Conservation (phyloP, 2,888 invertebrate species). For the Diarsia mendica region DNA sequence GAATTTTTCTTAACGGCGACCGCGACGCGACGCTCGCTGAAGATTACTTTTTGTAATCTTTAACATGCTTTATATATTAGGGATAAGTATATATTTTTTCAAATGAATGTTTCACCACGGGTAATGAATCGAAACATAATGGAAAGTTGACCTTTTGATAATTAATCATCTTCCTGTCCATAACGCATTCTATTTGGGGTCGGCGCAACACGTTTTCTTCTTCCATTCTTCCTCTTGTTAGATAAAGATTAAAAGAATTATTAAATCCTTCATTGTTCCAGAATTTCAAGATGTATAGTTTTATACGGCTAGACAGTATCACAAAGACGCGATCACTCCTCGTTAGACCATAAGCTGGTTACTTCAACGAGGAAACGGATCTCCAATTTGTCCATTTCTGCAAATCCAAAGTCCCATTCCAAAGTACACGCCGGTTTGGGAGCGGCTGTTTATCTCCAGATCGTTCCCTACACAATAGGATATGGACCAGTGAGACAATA, state of each 20-base stretch:
- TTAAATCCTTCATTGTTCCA: constrained; percentile 6
- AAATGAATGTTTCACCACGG: constrained; percentile 10
- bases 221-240: background rate
- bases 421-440: constrained; percentile 35
- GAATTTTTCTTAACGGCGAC: constrained; percentile 11
- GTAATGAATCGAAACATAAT: constrained; percentile 10
- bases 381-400: constrained; percentile 39
- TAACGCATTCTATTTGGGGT: too few species aligned
- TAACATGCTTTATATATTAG: background rate
- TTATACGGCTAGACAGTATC: background rate
- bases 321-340: constrained; percentile 4
- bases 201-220: too few species aligned
- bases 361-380: constrained; percentile 11
- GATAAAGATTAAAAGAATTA: background rate
- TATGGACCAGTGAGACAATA: constrained; percentile 72
- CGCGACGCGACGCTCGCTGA: constrained; percentile 10
- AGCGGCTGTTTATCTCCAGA: constrained; percentile 54
- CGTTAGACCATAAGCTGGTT: constrained; percentile 2
- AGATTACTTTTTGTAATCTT: constrained; percentile 39
- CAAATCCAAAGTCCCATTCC: constrained; percentile 12
- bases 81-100: background rate
- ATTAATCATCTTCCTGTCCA: too few species aligned
- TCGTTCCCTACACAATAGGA: constrained; percentile 57
- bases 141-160: background rate
- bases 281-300: background rate